Percentiles rank a stretch among this genome's conserved stretches.
Evolutionary conservation across 2,888 invertebrate genomes (phyloP).

Genomic region (Ceraclea dissimilis): DNA sequence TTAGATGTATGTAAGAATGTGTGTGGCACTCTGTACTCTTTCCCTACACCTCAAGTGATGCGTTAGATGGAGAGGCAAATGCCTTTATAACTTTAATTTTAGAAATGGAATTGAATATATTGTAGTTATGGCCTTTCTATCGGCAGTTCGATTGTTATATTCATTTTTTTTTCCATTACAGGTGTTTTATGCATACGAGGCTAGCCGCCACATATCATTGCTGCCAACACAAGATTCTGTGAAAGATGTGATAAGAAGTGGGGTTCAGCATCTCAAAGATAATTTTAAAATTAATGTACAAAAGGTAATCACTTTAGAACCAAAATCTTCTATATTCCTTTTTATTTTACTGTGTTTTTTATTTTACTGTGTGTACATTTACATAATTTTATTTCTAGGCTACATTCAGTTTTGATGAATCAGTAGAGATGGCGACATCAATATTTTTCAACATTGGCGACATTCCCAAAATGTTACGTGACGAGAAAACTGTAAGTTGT

Average conservation of each 20-base stretch:
- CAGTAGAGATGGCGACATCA: conserved; percentile 44
- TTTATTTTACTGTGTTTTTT: too few species aligned
- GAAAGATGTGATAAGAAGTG: conserved; percentile 40
- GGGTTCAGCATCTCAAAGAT: conserved; percentile 43
- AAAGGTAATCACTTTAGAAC: too few species aligned
- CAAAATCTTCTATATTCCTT: too few species aligned
- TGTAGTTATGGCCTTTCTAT: too few species aligned
- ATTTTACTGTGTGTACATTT: too few species aligned
- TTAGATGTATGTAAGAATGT: not conserved
- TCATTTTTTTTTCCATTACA: conserved; percentile 34
- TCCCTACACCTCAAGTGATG: not conserved
- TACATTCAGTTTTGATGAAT: conserved; percentile 36
- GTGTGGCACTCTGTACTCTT: too few species aligned
- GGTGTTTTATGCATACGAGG: conserved; percentile 59
- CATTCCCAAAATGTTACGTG: conserved; percentile 47
- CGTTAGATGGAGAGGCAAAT: not conserved
- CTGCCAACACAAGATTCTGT: conserved; percentile 48
- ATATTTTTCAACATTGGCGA: conserved; percentile 48
- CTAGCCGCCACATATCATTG: conserved; percentile 45
- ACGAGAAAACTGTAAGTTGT: conserved; percentile 31
- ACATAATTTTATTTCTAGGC: not conserved
- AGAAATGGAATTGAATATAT: too few species aligned
- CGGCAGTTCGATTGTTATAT: conserved; percentile 24
- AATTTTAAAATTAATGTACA: conserved; percentile 39
- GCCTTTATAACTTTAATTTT: too few species aligned